Evolutionary conservation across 1,140 invertebrate genomes (phyloP), one percentile per base, ranked within the genome.

Genomic region (Cotesia chilonis): DNA sequence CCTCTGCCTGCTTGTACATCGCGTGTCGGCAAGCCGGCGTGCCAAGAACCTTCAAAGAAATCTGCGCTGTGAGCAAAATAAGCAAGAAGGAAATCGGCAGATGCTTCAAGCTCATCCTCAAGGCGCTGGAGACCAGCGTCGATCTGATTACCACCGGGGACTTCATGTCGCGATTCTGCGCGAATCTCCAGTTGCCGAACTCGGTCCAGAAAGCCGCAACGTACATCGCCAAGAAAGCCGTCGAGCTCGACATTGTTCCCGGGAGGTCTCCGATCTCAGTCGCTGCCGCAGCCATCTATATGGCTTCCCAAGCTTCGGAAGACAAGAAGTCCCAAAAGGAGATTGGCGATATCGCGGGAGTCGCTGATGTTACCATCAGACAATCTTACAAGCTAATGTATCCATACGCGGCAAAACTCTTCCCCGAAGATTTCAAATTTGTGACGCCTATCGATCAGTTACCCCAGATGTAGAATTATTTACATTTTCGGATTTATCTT

Each of bases 81-180:
- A 98, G 97, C 76, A 99, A 99, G 86, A 99, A 99, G 83, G 98
- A 99, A 88, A 99, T 99, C 78, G 98, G 98, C 2, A 87, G 98
- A 77, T 97, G 96, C 81, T 99, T 98, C 81, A 98, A 98, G 81
- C 80, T 98, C 37, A 99, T 99, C 78, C 83, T 98, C 4, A 96
- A 96, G 81, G 95, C 95, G 0, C 86, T 99, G 4, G 93, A 96
- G 80, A 99, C 98, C 0, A 98, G 94, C 73, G 97, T 99, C 0
- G 97, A 99, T 82, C 90, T 99, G 9, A 99, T 99, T 64, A 99
- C 97, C 0, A 99, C 97, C 2, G 97, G 95, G 5, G 98, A 99
- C 82, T 99, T 99, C 82, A 99, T 99, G 95, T 95, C 94, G 5
- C 89, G 95, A 75, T 96, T 97, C 82, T 96, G 95, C 83, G 92